These are phyloP conservation scores for Lasiurus borealis DNA, from an alignment of 2,113 vertebrate genomes.

Conservation along the genomic window DNA sequence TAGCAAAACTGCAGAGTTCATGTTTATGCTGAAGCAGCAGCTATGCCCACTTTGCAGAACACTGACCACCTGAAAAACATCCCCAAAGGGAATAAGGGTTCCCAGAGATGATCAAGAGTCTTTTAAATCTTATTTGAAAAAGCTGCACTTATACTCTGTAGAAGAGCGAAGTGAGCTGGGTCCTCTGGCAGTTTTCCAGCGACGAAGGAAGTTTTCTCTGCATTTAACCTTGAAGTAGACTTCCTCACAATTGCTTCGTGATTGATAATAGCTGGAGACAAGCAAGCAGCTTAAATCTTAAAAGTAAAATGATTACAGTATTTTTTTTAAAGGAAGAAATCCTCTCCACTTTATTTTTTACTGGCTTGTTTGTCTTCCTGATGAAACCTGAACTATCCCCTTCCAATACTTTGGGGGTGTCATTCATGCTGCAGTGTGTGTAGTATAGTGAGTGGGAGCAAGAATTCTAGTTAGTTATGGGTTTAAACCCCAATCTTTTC, in stretches of 20 bases:
- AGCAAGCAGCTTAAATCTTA: conserved; percentile 55
- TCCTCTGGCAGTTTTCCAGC: conserved; percentile 27
- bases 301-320: conserved; percentile 54
- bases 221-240: conserved; percentile 64
- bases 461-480: not conserved
- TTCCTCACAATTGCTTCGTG: conserved; percentile 45
- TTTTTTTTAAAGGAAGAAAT: conserved; percentile 30
- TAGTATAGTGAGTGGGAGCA: not conserved
- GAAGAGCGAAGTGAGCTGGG: not conserved
- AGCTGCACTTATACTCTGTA: conserved; percentile 34
- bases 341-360: not conserved
- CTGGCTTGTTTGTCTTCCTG: not conserved
- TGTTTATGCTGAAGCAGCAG: conserved; percentile 72
- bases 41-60: conserved; percentile 35
- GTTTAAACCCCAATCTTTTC: not conserved
- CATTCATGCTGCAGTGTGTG: not conserved
- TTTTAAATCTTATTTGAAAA: conserved; percentile 70
- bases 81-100: conserved; percentile 25
- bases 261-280: conserved; percentile 66
- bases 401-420: not conserved
- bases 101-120: not conserved
- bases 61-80: conserved; percentile 62
- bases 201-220: not conserved
- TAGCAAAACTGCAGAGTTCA: conserved; percentile 38
- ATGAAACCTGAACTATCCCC: not conserved